A percentile compares a stretch with the other conserved stretches of the same genome.
Evolutionary conservation across 2,888 invertebrate species (phyloP).

Genomic region (Ommatoiulus sabulosus): DNA sequence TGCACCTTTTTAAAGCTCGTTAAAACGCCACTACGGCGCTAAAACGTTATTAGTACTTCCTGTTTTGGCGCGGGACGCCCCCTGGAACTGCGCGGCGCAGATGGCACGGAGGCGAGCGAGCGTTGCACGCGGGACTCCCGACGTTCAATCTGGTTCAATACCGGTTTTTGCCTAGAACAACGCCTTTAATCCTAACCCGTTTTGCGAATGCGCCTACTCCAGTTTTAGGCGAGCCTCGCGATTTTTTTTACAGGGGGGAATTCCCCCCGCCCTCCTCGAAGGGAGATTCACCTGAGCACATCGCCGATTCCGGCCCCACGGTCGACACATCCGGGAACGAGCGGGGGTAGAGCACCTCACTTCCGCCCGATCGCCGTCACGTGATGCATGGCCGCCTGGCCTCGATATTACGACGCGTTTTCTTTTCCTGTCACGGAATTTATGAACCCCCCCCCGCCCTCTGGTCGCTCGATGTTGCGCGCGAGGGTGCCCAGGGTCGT

Average conservation of each 20-base stretch:
- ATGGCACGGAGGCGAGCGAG: no score
- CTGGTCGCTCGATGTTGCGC: no score
- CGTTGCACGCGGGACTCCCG: no score
- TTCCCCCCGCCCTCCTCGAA: not conserved
- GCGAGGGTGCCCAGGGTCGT: no score
- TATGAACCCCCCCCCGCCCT: not conserved
- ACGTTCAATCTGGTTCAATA: not conserved
- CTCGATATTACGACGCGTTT: not conserved
- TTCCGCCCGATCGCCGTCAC: no score
- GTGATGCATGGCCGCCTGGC: not conserved
- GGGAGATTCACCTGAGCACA: constrained; percentile 25
- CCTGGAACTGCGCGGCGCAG: not conserved
- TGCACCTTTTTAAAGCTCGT: constrained; percentile 6
- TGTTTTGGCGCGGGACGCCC: not conserved
- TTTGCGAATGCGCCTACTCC: not conserved
- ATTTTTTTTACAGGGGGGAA: no score
- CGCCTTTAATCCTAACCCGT: constrained; percentile 9
- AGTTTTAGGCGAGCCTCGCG: not conserved
- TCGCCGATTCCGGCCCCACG: constrained; percentile 39
- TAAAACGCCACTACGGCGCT: not conserved
- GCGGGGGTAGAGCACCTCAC: not conserved
- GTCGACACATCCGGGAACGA: not conserved
- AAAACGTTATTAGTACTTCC: not conserved
- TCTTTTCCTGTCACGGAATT: not conserved
- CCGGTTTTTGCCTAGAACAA: not conserved